phyloP scores from a whole-genome alignment of 2,888 invertebrate genomes.

The Netelia virgata region DNA sequence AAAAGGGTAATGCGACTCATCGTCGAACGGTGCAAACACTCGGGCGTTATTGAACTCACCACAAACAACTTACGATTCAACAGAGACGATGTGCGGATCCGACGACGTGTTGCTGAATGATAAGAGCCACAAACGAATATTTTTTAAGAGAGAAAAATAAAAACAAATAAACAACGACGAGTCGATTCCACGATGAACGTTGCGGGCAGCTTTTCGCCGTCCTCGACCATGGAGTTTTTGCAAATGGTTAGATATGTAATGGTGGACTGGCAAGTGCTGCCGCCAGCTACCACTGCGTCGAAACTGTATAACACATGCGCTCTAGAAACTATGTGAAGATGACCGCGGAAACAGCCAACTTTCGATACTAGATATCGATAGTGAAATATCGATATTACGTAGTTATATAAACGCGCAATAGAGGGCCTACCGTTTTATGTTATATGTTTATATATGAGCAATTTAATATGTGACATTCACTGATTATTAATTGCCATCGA shows the following conservation, averaged over 20 bases:
- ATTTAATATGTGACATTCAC: no score
- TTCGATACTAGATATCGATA: neutral
- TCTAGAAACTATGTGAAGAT: neutral
- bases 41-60: constrained; percentile 46
- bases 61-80: constrained; percentile 45
- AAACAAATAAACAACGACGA: constrained; percentile 26
- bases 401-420: no score
- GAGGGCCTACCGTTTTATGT: no score
- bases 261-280: constrained; percentile 38
- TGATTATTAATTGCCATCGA: no score
- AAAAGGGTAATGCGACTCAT: constrained; percentile 22
- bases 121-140: constrained; percentile 48
- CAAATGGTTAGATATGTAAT: constrained; percentile 39
- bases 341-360: neutral
- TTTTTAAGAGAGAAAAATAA: constrained; percentile 33
- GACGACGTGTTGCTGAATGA: constrained; percentile 41
- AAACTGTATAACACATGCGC: constrained; percentile 21
- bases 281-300: constrained; percentile 22
- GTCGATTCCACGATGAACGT: constrained; percentile 48
- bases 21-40: constrained; percentile 50
- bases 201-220: constrained; percentile 23
- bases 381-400: no score
- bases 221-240: constrained; percentile 38
- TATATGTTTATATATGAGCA: no score
- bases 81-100: constrained; percentile 35